Evolutionary conservation across 2,888 invertebrate genomes (phyloP).

Genomic region (Orgyia antiqua): DNA sequence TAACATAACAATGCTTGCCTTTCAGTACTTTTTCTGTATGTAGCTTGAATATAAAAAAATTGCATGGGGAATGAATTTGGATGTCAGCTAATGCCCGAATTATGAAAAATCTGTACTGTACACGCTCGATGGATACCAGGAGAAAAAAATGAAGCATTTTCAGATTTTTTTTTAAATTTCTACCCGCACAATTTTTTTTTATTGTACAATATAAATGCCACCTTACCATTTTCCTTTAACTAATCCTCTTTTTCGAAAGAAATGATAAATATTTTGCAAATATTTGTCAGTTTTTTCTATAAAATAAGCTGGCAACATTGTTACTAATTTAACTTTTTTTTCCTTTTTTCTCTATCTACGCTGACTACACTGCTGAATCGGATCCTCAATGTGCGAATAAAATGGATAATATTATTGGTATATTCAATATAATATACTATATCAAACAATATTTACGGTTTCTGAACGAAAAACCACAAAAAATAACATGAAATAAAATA

Average conservation of each 20-base stretch:
- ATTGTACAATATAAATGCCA: conserved; percentile 22
- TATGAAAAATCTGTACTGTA: conserved; percentile 51
- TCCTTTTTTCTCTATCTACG: conserved; percentile 35
- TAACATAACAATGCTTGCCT: neutral
- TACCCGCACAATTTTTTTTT: conserved; percentile 31
- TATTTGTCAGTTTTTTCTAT: conserved; percentile 14
- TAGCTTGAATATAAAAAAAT: no score
- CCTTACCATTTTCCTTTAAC: conserved; percentile 28
- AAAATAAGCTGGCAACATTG: conserved; percentile 63
- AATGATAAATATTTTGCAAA: conserved; percentile 15
- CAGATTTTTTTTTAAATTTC: conserved; percentile 20
- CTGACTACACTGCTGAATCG: conserved; percentile 18
- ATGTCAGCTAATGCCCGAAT: conserved; percentile 29
- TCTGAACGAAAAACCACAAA: neutral
- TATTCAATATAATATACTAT: neutral
- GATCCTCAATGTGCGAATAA: conserved; percentile 13
- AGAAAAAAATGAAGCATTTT: conserved; percentile 25
- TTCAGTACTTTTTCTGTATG: neutral
- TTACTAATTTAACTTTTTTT: conserved; percentile 56
- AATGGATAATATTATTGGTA: conserved; percentile 9
- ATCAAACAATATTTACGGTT: neutral
- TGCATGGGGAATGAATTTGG: conserved; percentile 38
- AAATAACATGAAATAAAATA: no score
- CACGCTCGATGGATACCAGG: conserved; percentile 69
- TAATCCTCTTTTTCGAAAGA: conserved; percentile 17